Conservation (phyloP, 2,797 vertebrate species). For the Amblyopsis hoosieri region DNA sequence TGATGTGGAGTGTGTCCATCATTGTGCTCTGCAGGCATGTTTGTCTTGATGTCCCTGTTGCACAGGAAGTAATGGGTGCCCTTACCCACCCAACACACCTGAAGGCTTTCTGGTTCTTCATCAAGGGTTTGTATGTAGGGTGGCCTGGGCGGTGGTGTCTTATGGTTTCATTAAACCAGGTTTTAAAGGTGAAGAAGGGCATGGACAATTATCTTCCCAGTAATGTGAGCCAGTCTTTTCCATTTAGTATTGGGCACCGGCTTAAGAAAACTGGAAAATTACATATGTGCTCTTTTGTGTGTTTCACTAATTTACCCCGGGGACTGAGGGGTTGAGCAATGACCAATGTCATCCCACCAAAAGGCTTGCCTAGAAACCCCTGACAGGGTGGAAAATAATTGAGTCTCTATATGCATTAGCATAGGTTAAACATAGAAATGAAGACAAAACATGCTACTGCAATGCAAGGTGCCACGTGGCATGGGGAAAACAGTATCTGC, state of each 20-base stretch:
- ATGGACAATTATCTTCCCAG: constrained; percentile 25
- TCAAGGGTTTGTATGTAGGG: constrained; percentile 66
- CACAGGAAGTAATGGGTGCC: constrained; percentile 70
- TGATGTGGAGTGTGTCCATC: constrained; percentile 75
- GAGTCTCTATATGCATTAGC: constrained; percentile 74
- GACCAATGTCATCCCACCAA: constrained; percentile 73
- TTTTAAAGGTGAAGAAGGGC: constrained; percentile 52
- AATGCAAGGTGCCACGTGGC: constrained; percentile 20
- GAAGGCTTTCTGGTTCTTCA: constrained; percentile 51
- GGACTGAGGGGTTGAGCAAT: constrained; percentile 68
- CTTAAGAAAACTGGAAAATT: constrained; percentile 70
- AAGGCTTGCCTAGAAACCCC: constrained; percentile 74
- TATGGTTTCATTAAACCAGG: constrained; percentile 65
- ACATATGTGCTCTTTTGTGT: constrained; percentile 69
- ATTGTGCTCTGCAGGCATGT: constrained; percentile 63
- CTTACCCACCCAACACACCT: constrained; percentile 58
- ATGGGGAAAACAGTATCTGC: constrained; percentile 27
- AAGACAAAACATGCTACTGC: constrained; percentile 8
- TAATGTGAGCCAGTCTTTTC: constrained; percentile 38
- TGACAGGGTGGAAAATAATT: constrained; percentile 82
- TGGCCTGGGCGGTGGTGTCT: constrained; percentile 50
- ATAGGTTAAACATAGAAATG: constrained; percentile 68
- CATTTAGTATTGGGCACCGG: constrained; percentile 69
- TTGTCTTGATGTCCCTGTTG: constrained; percentile 46
- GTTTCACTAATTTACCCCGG: constrained; percentile 74